A percentile compares a stretch with the other conserved stretches of the same genome.
Evolutionary conservation across 2,888 invertebrate genomes (phyloP).

Genomic region (Coelopa pilipes): DNA sequence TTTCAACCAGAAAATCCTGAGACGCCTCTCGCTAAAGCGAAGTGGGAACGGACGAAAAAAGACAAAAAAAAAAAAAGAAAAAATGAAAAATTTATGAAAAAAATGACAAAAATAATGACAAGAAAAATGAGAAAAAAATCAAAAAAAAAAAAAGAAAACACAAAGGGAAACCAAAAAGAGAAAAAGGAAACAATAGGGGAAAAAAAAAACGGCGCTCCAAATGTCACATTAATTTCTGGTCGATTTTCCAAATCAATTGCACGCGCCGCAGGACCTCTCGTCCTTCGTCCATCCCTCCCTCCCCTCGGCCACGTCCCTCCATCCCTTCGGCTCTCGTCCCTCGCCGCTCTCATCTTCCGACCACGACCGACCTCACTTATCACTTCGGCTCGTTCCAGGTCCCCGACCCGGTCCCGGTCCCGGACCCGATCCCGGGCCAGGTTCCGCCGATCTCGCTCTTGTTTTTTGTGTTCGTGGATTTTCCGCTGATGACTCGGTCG

Average conservation of each 20-base stretch:
- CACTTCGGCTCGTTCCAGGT: neutral
- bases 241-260: neutral
- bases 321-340: too few species aligned
- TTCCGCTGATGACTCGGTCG: neutral
- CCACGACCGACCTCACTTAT: neutral
- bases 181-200: neutral
- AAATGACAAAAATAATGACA: too few species aligned
- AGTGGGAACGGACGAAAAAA: too few species aligned
- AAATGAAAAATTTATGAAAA: too few species aligned
- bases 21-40: too few species aligned
- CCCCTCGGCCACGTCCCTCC: too few species aligned
- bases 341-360: neutral
- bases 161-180: neutral
- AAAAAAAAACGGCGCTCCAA: conserved; percentile 6
- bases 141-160: neutral
- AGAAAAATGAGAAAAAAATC: too few species aligned
- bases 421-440: too few species aligned
- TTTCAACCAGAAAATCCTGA: neutral
- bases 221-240: neutral
- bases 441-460: too few species aligned
- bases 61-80: too few species aligned
- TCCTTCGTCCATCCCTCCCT: too few species aligned
- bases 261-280: conserved; percentile 11
- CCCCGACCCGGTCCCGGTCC: neutral
- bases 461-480: too few species aligned